Base-by-base conservation (phyloP, 1,140 invertebrate genomes). In the Aphis craccivora region DNA sequence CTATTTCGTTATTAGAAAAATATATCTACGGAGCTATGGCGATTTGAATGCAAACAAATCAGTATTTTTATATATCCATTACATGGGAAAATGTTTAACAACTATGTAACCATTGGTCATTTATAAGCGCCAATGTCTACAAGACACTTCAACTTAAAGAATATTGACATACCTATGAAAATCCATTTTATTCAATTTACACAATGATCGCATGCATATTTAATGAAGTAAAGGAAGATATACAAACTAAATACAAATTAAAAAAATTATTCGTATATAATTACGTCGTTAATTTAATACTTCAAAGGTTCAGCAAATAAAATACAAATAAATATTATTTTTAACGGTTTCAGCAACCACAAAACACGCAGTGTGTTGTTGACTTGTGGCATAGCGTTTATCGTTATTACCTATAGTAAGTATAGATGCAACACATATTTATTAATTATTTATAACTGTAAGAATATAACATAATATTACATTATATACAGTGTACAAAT, bases 1-100 rank as follows among this genome's bases (percentile, higher is more conserved):
- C 48, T 67, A 30, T 83, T 83, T 83, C 23, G 23, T 83, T 35
- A 51, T 51, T n/a, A 30, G 53, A 2, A 35, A 53, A 51, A 51
- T 51, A 89, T 89, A 14, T 11, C 9, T 4, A 87, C 48, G 48
- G 20, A 89, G 35, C 87, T 53, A 89, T 89, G 87, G 87, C 48
- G n/a, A 89, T 89, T 22, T 48, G 8, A 37, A 89, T 48, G 22
- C 48, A 53, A 89, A 53, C 87, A 89, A 51, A 89, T 53, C 48
- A 8, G 30, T 51, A 89, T 86, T 43, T 37, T 37, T 51, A 88
- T 4, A 18, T 88, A 11, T 88, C 45, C n/a, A n/a, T 88, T 51
- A 40, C 86, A 51, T 7, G 30, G 6, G 11, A n/a, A 35, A 83
- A 37, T 22, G 23, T 40, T 81, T 87, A 87, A 86, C 40, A 45